Conservation (phyloP, 2,888 invertebrate species). For the Pecten maximus region DNA sequence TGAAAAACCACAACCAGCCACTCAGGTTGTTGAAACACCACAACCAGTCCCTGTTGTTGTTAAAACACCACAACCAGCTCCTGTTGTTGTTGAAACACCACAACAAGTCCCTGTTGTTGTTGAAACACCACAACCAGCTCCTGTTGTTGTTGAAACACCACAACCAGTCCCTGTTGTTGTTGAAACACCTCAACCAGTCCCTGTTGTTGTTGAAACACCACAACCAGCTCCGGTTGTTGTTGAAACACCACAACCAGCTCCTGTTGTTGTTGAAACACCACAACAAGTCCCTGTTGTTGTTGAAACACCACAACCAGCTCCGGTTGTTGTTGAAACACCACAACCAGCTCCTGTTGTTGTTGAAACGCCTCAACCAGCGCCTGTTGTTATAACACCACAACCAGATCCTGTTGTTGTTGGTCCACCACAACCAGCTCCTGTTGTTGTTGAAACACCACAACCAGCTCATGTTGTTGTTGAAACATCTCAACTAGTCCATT, state of each 20-base stretch:
- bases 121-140: conserved; percentile 8
- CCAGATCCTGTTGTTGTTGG: neutral
- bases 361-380: neutral
- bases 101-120: neutral
- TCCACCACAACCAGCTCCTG: conserved; percentile 1
- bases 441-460: neutral
- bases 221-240: neutral
- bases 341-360: neutral
- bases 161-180: neutral
- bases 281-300: neutral
- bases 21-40: neutral
- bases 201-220: neutral
- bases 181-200: neutral
- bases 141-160: conserved; percentile 17
- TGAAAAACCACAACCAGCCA: neutral
- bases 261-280: neutral
- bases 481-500: neutral
- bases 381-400: conserved; percentile 6
- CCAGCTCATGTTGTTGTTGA: neutral
- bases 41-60: neutral
- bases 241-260: conserved; percentile 15
- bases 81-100: neutral
- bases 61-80: conserved; percentile 2
- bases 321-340: neutral
- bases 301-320: neutral